Evolutionary conservation across 1,140 invertebrate genomes (phyloP), one percentile per base, ranked within the genome.

Genomic region (Heliconius hermathena): DNA sequence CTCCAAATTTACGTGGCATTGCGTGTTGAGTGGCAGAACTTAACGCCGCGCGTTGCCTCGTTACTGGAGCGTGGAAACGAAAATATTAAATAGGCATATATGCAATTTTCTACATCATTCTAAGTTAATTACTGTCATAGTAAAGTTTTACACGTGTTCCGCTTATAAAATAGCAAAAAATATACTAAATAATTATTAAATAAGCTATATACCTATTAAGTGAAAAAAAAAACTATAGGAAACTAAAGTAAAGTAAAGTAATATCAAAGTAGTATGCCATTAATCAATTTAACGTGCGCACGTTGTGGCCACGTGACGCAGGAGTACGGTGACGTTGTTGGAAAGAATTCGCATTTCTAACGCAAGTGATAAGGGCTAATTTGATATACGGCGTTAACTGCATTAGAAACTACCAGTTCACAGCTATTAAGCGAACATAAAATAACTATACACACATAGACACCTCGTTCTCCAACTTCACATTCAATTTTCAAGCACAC

Each of bases 261-360:
- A 66, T 66, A 66, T 66, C 60, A 66, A 66, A 29, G 60, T 66
- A 22, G 60, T 66, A 66, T 29, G 60, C 26, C 26, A 66, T 66
- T 66, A 66, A 66, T 66, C 60, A 66, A 66, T 66, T 66, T 66
- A 66, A 66, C 60, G 22, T 66, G 26, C 60, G 60, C 60, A 66
- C 60, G 60, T 66, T 66, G 60, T 1, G 60, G 26, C 26, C 60
- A 66, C 60, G 60, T 66, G 60, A 66, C 60, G 60, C 60, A 13
- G 22, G 22, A 60, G 60, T 29, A 29, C 11, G 2, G 22, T 66
- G 60, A 66, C 60, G 60, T 29, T n/a, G 60, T 66, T 66, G 26
- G 60, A 66, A 66, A 66, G 60, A 66, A 66, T 66, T 66, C 60
- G 60, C 60, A 66, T 66, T 66, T 66, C 60, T 16, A 66, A 66